Evolutionary conservation across 2,113 vertebrate species (phyloP), one percentile per base, ranked within the genome.

Genomic region (Aptenodytes forsteri): DNA sequence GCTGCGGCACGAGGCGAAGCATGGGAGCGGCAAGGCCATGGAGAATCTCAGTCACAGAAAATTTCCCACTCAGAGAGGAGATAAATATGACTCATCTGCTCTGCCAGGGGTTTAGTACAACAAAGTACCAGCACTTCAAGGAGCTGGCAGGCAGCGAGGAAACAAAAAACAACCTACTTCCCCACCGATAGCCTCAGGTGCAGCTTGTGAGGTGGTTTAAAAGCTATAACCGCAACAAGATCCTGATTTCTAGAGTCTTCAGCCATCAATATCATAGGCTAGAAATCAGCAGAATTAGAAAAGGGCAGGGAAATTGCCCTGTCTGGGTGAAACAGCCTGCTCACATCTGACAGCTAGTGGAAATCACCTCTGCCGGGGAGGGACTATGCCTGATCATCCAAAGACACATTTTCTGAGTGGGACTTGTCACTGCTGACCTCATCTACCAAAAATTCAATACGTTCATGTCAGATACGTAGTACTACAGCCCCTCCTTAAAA

Each of bases 381-480:
- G 72, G 38, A n/a, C 75, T 2, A 6, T 4, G 4, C 52, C 83
- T 49, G 21, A 84, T 50, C 89, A 46, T 5, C 26, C 22, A 7
- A 8, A 75, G 61, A 84, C 69, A 61, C 6, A 64, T 65, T 55
- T 91, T 80, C 87, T 27, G 62, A 83, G 55, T 10, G 1, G 79
- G 59, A 70, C 26, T 73, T 49, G 46, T 62, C 70, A 20, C 66
- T 72, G 87, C 91, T 96, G 91, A 95, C 66, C 30, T 95, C 94
- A 94, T 16, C 79, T 26, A n/a, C 55, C n/a, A 83, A 82, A 87
- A 82, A 96, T 77, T 61, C 89, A 38, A 70, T 22, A 12, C 42
- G 44, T 85, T 14, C 78, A 29, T 4, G 16, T 36, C 92, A 76
- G 72, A 62, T 22, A 58, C 2, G 1, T 62, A 11, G 2, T 62